Evolutionary conservation across 2,797 vertebrate genomes (phyloP).

Genomic region (Schizothorax lantsangensis): DNA sequence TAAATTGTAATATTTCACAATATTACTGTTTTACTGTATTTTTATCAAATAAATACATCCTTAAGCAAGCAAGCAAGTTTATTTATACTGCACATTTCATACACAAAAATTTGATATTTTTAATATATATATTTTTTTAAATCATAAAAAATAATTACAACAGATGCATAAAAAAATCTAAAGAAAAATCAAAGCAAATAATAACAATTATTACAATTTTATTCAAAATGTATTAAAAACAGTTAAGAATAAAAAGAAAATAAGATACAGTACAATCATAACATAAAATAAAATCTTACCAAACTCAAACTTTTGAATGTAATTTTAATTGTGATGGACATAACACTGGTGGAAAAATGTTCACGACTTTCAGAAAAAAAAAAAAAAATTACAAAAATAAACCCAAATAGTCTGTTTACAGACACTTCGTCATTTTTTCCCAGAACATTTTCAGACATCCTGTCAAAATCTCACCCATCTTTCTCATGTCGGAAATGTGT

Average conservation of each 20-base stretch:
- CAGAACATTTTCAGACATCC: constrained; percentile 7
- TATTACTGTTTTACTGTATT: neutral
- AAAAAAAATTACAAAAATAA: no score
- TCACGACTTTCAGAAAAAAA: neutral
- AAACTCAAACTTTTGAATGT: neutral
- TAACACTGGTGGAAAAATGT: neutral
- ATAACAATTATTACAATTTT: neutral
- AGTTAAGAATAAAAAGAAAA: neutral
- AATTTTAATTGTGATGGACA: neutral
- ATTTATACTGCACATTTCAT: no score
- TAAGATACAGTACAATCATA: neutral
- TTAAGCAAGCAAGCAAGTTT: neutral
- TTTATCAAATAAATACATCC: neutral
- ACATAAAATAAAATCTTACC: neutral
- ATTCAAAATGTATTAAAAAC: neutral
- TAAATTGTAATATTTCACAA: neutral
- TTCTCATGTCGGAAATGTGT: neutral
- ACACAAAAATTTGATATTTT: neutral
- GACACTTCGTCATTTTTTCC: neutral
- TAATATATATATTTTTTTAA: neutral
- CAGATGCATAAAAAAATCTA: neutral
- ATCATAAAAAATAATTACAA: neutral
- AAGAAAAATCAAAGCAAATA: neutral
- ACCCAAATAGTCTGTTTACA: neutral
- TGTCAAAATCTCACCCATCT: constrained; percentile 1